Percentiles rank a stretch among this genome's conserved stretches.
Conservation (phyloP, 2,888 invertebrate species). For the Abrostola triplasia region DNA sequence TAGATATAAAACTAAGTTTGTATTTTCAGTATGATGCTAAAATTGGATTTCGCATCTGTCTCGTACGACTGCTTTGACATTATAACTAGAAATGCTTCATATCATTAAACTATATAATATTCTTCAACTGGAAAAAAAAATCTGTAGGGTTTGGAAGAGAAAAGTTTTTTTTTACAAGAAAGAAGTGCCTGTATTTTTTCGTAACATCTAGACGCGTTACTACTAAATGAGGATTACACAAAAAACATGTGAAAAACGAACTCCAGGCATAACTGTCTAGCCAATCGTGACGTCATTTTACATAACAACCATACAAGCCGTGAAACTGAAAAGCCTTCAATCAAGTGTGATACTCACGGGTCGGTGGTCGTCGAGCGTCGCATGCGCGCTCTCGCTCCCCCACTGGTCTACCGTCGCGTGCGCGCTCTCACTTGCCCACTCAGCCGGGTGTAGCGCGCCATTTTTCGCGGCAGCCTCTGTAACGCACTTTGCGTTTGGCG, state of each 20-base stretch:
- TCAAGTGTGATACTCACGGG: slow-evolving; percentile 61
- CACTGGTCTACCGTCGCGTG: slow-evolving; percentile 63
- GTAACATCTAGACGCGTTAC: too few relatives aligned
- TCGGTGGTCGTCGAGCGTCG: slow-evolving; percentile 62
- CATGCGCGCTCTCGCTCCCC: slow-evolving; percentile 64
- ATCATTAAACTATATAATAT: too few relatives aligned
- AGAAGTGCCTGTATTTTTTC: too few relatives aligned
- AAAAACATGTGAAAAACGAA: too few relatives aligned
- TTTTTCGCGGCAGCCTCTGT: slow-evolving; percentile 74
- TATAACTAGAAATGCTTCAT: background rate
- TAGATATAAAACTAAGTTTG: slow-evolving; percentile 13
- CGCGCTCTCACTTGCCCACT: slow-evolving; percentile 21
- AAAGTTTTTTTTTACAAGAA: too few relatives aligned
- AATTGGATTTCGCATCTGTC: background rate
- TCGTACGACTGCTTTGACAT: background rate
- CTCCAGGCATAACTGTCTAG: too few relatives aligned
- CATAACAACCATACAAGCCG: background rate
- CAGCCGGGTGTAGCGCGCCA: slow-evolving; percentile 68
- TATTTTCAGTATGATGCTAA: slow-evolving; percentile 17
- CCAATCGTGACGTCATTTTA: background rate
- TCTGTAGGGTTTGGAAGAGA: too few relatives aligned
- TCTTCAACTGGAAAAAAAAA: too few relatives aligned
- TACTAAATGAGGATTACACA: too few relatives aligned
- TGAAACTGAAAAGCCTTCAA: background rate
- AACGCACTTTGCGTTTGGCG: slow-evolving; percentile 69